Base-by-base conservation (phyloP, 2,888 invertebrate genomes). In the Ormyrus pomaceus region DNA sequence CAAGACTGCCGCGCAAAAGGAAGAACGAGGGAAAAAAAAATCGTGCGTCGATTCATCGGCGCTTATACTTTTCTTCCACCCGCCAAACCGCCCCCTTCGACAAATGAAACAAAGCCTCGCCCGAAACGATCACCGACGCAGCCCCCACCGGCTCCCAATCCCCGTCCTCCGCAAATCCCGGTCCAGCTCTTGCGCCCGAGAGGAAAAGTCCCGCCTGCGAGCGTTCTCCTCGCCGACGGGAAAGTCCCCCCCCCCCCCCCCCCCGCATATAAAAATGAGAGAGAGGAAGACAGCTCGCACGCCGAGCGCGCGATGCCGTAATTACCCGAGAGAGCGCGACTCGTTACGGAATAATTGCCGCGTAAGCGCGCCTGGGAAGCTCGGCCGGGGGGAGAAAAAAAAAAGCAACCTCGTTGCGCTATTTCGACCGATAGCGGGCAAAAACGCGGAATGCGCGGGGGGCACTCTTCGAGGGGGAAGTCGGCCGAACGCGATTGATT, bases 341-440 rank as follows among this genome's bases (percentile, higher is more conserved):
- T 76, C 61, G 69, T 69, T 76, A 62, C 76, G 46, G 62, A 69
- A 76, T 69, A 69, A 76, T 76, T 76, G 69, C 76, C 19, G 19
- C 46, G 11, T n/a, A 48, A 8, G 19, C 19, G 19, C 19, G 19
- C 19, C 19, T 19, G 19, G 19, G 19, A 19, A 19, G 13, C 55
- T 19, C 6, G 19, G 6, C 4, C 8, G 1, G 9, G 13, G 55
- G 66, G 45, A 48, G 48, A 58, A 11, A 13, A 48, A 55, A 76
- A 45, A 61, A 75, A 1, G 19, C 19, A 19, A 19, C 19, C 46
- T 68, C 46, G 59, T 66, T 75, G 59, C 58, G 10, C 45, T 58
- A 66, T 56, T 56, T 10, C 6, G 7, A n/a, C 45, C 19, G 66
- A 75, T 75, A 68, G 19, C 19, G 19, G 19, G 19, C 19, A 19